Conservation (phyloP, 2,797 vertebrate genomes). For the Hylomyscus alleni region DNA sequence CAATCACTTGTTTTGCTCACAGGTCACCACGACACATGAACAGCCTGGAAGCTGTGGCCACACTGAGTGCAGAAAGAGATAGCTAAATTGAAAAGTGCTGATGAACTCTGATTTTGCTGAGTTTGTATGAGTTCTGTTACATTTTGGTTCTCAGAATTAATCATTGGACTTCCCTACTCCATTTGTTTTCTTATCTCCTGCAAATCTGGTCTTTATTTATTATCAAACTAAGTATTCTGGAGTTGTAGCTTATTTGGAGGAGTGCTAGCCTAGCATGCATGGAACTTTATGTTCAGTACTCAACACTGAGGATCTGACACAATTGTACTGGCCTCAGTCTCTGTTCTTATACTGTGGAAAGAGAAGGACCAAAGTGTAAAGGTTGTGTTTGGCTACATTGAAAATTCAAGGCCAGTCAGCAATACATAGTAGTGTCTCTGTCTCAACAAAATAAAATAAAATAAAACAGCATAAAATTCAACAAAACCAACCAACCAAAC, state of each 20-base stretch:
- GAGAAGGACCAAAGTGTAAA: background rate
- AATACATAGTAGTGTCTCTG: background rate
- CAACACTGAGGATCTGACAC: background rate
- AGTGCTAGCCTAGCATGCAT: background rate
- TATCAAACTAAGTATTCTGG: background rate
- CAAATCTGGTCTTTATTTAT: background rate
- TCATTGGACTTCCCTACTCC: background rate
- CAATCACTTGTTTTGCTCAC: background rate
- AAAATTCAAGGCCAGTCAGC: background rate
- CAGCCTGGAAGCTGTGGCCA: background rate
- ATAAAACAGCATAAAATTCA: background rate
- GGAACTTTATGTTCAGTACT: background rate
- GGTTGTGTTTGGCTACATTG: background rate
- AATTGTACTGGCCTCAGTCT: background rate
- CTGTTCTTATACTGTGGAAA: background rate
- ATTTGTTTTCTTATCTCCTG: background rate
- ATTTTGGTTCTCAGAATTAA: background rate
- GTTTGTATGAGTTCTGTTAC: background rate
- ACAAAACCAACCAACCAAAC: background rate
- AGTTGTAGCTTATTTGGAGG: too few species aligned
- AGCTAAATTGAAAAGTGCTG: background rate
- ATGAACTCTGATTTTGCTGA: background rate
- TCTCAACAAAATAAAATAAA: background rate
- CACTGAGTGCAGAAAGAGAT: accelerated
- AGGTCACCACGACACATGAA: background rate